phyloP scores from a whole-genome alignment of 1,140 invertebrate genomes.

The Saccostrea glomerata region DNA sequence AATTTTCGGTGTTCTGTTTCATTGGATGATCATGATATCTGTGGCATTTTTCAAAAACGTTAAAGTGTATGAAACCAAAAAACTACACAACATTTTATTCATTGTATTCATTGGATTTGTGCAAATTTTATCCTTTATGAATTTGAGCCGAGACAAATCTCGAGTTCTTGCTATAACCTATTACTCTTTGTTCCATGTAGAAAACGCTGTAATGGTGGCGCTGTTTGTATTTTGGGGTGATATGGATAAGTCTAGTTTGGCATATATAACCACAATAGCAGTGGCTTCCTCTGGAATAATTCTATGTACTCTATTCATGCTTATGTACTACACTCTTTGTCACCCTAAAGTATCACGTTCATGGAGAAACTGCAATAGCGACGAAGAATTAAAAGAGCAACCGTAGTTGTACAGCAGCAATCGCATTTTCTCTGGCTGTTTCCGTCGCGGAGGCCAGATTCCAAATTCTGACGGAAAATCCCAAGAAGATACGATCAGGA shows the following conservation, averaged over 20 bases:
- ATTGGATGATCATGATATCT: slow-evolving; percentile 24
- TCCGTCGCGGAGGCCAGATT: no score
- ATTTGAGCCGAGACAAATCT: not conserved
- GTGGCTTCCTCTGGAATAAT: not conserved
- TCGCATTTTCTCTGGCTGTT: no score
- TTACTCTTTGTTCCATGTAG: slow-evolving; percentile 20
- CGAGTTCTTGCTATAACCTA: slow-evolving; percentile 4
- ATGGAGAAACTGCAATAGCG: no score
- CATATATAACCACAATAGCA: not conserved
- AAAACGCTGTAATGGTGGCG: slow-evolving; percentile 56
- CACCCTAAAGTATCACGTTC: not conserved
- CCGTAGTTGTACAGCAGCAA: no score
- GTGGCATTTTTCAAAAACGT: slow-evolving; percentile 83
- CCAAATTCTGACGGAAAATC: no score
- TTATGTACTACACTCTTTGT: not conserved
- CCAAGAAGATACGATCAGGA: no score
- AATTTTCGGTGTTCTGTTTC: not conserved
- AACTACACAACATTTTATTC: slow-evolving; percentile 74
- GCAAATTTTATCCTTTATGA: slow-evolving; percentile 24
- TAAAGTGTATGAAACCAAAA: slow-evolving; percentile 62
- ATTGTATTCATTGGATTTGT: not conserved
- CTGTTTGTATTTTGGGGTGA: not conserved
- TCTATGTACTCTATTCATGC: not conserved
- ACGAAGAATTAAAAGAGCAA: no score
- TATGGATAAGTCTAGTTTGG: not conserved